phyloP scores from a whole-genome alignment of 2,797 vertebrate species.

The Meriones psammophilus region DNA sequence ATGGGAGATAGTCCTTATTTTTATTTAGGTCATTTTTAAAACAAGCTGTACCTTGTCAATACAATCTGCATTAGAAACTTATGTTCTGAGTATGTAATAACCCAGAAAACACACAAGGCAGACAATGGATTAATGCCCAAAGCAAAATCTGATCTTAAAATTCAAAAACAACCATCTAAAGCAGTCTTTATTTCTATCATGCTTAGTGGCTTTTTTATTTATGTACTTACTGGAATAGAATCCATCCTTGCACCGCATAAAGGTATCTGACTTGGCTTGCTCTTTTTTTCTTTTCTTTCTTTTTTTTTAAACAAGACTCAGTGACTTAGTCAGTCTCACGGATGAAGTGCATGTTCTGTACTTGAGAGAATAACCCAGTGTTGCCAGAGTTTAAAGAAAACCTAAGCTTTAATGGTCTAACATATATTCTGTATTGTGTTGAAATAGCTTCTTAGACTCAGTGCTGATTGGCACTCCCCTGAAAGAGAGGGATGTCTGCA shows the following conservation, averaged over 20 bases:
- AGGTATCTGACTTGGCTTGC: neutral
- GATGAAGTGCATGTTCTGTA: neutral
- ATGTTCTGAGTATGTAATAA: neutral
- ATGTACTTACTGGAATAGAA: neutral
- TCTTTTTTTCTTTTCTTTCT: neutral
- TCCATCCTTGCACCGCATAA: neutral
- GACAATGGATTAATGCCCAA: neutral
- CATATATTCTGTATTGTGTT: neutral
- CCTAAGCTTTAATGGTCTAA: neutral
- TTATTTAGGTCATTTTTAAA: constrained; percentile 52
- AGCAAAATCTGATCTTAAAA: neutral
- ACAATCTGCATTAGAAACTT: neutral
- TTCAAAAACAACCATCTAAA: neutral
- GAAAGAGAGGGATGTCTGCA: neutral
- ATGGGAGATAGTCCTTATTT: neutral
- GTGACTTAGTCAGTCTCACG: neutral
- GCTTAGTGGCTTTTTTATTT: constrained; percentile 48
- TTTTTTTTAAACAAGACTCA: neutral
- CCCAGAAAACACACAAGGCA: neutral
- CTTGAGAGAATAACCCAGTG: neutral
- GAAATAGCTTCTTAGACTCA: constrained; percentile 2
- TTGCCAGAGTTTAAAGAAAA: neutral
- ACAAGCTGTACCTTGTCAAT: neutral
- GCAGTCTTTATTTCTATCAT: constrained; percentile 3
- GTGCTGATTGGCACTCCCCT: neutral